Conservation (phyloP, 2,113 vertebrate species). For the Colaptes auratus region DNA sequence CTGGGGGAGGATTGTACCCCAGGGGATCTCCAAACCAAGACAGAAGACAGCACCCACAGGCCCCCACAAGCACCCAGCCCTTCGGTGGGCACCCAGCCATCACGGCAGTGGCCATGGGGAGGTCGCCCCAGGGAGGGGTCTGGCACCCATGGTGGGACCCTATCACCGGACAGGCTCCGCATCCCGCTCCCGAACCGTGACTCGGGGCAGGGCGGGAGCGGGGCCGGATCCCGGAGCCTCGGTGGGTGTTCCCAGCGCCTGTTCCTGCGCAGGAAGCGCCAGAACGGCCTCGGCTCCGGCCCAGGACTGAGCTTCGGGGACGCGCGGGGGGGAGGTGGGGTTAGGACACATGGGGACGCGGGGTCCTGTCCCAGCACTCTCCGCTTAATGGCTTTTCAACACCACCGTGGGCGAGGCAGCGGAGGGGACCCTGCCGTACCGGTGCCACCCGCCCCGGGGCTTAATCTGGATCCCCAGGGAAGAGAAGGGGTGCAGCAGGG, state of each 20-base stretch:
- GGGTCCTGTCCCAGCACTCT: neutral
- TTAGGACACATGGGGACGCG: neutral
- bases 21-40: neutral
- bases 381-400: slow-evolving; percentile 33
- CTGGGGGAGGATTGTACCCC: accelerated
- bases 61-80: neutral
- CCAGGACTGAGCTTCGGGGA: neutral
- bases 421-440: neutral
- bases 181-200: accelerated
- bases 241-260: slow-evolving; percentile 31
- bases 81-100: accelerated
- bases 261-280: slow-evolving; percentile 53
- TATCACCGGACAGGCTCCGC: accelerated
- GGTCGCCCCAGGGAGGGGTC: accelerated
- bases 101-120: neutral
- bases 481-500: neutral
- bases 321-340: neutral
- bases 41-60: neutral
- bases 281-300: neutral
- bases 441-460: accelerated
- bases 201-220: neutral
- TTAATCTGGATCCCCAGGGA: neutral
- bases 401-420: neutral
- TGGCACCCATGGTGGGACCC: accelerated
- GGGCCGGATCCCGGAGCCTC: neutral